phyloP scores from a whole-genome alignment of 2,888 invertebrate genomes.

The Microctonus brassicae region DNA sequence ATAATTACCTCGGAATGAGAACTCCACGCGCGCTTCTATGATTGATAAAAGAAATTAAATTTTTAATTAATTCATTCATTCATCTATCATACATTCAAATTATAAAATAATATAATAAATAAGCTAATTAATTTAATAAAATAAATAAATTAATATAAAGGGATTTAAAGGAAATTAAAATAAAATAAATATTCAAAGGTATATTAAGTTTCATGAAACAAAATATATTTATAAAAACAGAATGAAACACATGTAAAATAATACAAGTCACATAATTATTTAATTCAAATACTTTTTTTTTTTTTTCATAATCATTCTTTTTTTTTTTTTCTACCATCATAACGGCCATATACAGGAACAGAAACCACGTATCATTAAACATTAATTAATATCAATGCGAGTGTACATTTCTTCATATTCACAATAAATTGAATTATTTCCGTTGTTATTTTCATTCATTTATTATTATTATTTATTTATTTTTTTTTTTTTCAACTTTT shows the following conservation, averaged over 20 bases:
- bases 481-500: slow-evolving; percentile 28
- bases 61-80: background rate
- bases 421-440: background rate
- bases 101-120: background rate
- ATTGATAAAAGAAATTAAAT: background rate
- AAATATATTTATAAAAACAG: slow-evolving; percentile 69
- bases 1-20: slow-evolving; percentile 48
- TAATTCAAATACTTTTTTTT: slow-evolving; percentile 48
- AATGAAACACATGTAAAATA: slow-evolving; percentile 67
- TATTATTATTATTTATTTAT: slow-evolving; percentile 36
- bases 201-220: slow-evolving; percentile 59
- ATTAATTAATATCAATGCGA: slow-evolving; percentile 38
- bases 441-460: slow-evolving; percentile 23
- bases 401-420: slow-evolving; percentile 34
- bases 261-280: slow-evolving; percentile 63
- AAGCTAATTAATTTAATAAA: background rate
- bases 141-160: slow-evolving; percentile 35
- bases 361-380: slow-evolving; percentile 57
- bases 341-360: slow-evolving; percentile 61
- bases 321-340: slow-evolving; percentile 39
- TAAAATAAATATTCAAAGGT: slow-evolving; percentile 20
- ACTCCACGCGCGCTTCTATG: slow-evolving; percentile 21
- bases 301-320: slow-evolving; percentile 41
- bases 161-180: slow-evolving; percentile 25
- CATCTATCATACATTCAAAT: background rate